Base-by-base conservation (phyloP, 2,888 invertebrate genomes). In the Aricia artaxerxes region DNA sequence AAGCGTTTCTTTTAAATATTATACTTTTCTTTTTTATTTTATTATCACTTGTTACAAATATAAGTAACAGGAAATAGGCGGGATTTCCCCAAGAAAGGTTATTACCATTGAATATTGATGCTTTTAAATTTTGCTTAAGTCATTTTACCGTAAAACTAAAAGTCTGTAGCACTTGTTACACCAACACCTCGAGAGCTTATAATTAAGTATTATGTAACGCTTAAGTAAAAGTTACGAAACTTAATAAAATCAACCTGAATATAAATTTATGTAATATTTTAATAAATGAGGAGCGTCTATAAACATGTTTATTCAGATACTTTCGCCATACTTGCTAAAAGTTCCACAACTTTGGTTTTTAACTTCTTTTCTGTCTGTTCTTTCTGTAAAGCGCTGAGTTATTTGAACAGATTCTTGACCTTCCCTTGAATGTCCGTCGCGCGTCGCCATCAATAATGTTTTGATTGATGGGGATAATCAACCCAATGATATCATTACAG, bases 231-330 rank as follows among this genome's bases (percentile, higher is more conserved):
- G 31, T 69, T 35, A 38, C 38, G 69, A 69, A 69, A 69, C 69
- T 38, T 38, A 69, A 69, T 69, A 69, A 13, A 69, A 69, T 73
- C 40, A 73, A 73, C 44, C 44, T 73, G 73, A 73, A n/a, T 73
- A 7, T 9, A 24, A 73, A 73, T 44, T 73, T 73, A 73, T 73
- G 11, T 73, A 73, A 44, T n/a, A 73, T 24, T n/a, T 73, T 73
- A 7, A 4, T 73, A 44, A 44, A 73, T 24, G 73, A 9, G 24
- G 44, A 73, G 44, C 40, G 73, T 44, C 73, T 6, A 16, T 40
- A 40, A 73, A 73, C 73, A 24, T 73, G 73, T 44, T 44, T 44
- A n/a, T 73, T 44, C 38, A 64, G 35, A 35, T 16, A n/a, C 44
- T 73, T 73, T 44, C 73, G 73, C 24, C 40, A 73, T 73, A 44